phyloP scores from a whole-genome alignment of 1,140 invertebrate genomes.

The Brachionus sp. region DNA sequence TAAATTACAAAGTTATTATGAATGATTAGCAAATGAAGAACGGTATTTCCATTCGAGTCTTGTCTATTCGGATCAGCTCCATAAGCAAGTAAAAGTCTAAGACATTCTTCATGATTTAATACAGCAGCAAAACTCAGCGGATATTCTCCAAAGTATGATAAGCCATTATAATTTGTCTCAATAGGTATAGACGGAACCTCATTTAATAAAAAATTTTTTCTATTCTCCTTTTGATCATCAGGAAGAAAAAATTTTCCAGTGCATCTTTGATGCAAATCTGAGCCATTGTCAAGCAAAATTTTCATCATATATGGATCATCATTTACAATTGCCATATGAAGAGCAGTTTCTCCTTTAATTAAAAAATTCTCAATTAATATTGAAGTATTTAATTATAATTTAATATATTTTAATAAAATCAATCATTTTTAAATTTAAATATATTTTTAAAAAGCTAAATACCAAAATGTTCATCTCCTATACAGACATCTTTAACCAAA shows the following conservation, averaged over 20 bases:
- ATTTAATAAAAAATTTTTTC: slow-evolving; percentile 73
- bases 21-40: slow-evolving; percentile 92
- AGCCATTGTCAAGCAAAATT: slow-evolving; percentile 83
- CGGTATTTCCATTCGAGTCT: slow-evolving; percentile 95
- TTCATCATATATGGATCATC: slow-evolving; percentile 96
- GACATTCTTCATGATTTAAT: slow-evolving; percentile 92
- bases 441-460: slow-evolving; percentile 48
- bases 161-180: slow-evolving; percentile 90
- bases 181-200: slow-evolving; percentile 81
- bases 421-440: not conserved
- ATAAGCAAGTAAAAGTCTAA: slow-evolving; percentile 82
- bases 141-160: slow-evolving; percentile 96
- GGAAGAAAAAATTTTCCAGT: slow-evolving; percentile 81
- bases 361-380: slow-evolving; percentile 58
- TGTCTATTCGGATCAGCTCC: slow-evolving; percentile 90
- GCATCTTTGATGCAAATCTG: slow-evolving; percentile 82
- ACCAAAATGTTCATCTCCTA: slow-evolving; percentile 95
- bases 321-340: slow-evolving; percentile 96
- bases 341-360: slow-evolving; percentile 56
- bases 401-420: not conserved
- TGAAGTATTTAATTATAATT: not conserved
- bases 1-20: slow-evolving; percentile 78
- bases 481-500: slow-evolving; percentile 90
- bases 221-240: slow-evolving; percentile 88
- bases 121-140: slow-evolving; percentile 92